Evolutionary conservation across 2,113 vertebrate genomes (phyloP).

Genomic region (Pluvianellus socialis): DNA sequence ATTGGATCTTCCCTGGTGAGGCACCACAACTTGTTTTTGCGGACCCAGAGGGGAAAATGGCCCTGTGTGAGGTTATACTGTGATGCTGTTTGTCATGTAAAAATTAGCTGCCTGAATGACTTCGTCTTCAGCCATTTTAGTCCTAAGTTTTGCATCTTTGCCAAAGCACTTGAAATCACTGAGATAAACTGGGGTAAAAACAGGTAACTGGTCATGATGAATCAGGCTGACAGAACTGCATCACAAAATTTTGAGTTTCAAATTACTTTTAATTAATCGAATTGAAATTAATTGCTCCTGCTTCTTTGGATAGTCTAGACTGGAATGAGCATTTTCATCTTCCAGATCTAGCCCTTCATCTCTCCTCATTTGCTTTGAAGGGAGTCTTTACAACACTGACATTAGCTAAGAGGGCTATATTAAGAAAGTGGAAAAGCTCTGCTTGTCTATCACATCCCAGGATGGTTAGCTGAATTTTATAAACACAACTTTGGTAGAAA

Average conservation of each 20-base stretch:
- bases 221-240: neutral
- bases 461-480: neutral
- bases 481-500: neutral
- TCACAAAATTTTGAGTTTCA: neutral
- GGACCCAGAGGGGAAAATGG: neutral
- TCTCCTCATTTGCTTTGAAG: neutral
- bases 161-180: neutral
- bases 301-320: neutral
- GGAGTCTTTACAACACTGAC: neutral
- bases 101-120: fast-evolving
- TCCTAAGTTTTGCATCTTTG: neutral
- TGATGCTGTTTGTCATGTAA: neutral
- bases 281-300: conserved; percentile 29
- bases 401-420: neutral
- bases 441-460: neutral
- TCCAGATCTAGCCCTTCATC: neutral
- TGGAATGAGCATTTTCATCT: neutral
- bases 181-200: neutral
- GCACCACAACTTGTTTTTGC: neutral
- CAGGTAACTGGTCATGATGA: neutral
- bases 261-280: neutral
- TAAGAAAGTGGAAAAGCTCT: neutral
- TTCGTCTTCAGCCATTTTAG: neutral
- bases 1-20: neutral
- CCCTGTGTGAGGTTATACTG: neutral